Evolutionary conservation across 2,797 vertebrate species (phyloP), one percentile per base, ranked within the genome.

Genomic region (Graptemys geographica): DNA sequence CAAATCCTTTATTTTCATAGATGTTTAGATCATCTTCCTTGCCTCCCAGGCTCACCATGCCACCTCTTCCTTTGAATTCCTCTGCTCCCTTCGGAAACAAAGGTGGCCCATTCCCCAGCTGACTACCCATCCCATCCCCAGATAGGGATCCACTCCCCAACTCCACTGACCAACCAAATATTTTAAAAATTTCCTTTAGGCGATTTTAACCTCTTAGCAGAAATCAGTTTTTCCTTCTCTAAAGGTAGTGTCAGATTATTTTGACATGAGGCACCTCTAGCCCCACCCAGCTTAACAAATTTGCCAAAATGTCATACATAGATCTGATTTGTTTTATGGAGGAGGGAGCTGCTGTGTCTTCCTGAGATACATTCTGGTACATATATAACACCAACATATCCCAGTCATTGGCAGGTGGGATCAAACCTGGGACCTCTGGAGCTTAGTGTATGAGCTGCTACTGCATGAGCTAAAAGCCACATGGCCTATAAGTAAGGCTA

Each of bases 341-440:
- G 13, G 7, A 47, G 23, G 37, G 10, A 81, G 10, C 25, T 5
- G 0, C 8, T 5, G 1, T 3, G 2, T 3, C 12, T 84, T 11
- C 47, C 92, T 69, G 89, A 86, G 87, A 79, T 47, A 52, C 44
- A 23, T 33, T 47, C 13, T 31, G 13, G 52, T 53, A 53, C 53
- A 53, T 53, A 21, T 53, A 53, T 53, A 53, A 55, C 53, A 55
- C 53, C 53, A 55, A 55, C 53, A 55, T 23, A 55, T 8, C 21
- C 53, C 8, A 3, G 53, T 55, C 53, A 55, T 21, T 55, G 53
- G 21, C 16, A 3, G 3, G 21, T 23, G 53, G 21, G 21, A 55
- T 55, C 8, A 23, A 55, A 55, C 8, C 53, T 55, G 8, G 53
- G 53, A 55, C 8, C 53, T 55, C 53, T 55, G 21, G 53, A 55